Evolutionary conservation across 2,113 vertebrate species (phyloP).

Genomic region (Zosterops lateralis): DNA sequence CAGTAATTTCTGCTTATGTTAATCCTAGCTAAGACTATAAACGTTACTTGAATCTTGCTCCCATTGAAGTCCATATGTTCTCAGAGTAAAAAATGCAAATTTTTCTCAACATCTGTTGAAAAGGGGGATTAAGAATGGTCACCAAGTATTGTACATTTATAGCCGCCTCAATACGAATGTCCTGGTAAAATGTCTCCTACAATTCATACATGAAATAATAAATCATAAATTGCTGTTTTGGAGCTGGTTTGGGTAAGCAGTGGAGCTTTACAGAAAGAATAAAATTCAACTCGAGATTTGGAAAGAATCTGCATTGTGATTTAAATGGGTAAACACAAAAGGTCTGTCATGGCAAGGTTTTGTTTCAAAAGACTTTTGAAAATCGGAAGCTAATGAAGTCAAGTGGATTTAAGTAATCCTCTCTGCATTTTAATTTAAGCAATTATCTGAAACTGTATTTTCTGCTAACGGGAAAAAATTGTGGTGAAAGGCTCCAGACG

Average conservation of each 20-base stretch:
- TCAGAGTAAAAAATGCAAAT: constrained; percentile 2
- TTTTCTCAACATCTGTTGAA: neutral
- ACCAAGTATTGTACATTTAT: neutral
- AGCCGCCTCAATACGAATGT: neutral
- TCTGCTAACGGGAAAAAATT: neutral
- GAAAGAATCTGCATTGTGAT: neutral
- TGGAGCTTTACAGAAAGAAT: neutral
- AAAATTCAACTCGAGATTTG: neutral
- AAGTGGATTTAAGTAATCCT: constrained; percentile 55
- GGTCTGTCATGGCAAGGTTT: neutral
- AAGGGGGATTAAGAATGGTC: neutral
- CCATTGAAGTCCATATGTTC: neutral
- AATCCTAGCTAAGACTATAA: constrained; percentile 3
- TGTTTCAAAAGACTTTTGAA: constrained; percentile 17
- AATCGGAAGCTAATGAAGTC: constrained; percentile 42
- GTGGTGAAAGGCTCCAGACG: neutral
- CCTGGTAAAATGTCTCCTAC: neutral
- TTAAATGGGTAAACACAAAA: constrained; percentile 15
- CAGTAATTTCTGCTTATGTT: neutral
- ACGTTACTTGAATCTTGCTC: accelerated
- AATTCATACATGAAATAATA: neutral
- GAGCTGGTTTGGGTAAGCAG: neutral
- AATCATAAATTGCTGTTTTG: neutral
- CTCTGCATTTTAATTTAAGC: constrained; percentile 48
- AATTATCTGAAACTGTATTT: constrained; percentile 34